Evolutionary conservation across 2,888 invertebrate species (phyloP).

Genomic region (Marasmarcha lunaedactyla): DNA sequence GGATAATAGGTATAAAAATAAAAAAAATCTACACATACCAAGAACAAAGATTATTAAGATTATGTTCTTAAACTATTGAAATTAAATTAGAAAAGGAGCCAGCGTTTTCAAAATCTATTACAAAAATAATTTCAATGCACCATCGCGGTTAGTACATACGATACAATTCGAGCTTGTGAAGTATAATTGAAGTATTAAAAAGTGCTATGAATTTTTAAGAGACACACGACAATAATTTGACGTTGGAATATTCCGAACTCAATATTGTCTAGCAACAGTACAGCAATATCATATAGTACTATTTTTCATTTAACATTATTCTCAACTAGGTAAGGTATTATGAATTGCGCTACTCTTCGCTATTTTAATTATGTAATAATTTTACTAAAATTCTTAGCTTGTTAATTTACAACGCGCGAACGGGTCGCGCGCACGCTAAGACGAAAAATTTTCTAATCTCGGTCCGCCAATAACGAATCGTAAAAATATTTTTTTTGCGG

Average conservation of each 20-base stretch:
- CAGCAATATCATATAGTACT: constrained; percentile 44
- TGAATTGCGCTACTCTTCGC: constrained; percentile 63
- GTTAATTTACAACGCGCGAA: constrained; percentile 24
- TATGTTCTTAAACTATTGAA: too few species aligned
- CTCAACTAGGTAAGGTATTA: constrained; percentile 48
- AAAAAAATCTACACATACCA: too few species aligned
- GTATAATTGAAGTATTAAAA: too few species aligned
- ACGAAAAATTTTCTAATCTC: constrained; percentile 38
- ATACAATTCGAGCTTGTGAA: constrained; percentile 1
- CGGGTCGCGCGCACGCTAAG: constrained; percentile 30
- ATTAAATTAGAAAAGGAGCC: constrained; percentile 8
- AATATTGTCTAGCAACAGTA: constrained; percentile 62
- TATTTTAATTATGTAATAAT: constrained; percentile 40
- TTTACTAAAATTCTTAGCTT: constrained; percentile 53
- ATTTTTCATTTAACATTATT: constrained; percentile 45
- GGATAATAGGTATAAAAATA: too few species aligned
- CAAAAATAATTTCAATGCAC: constrained; percentile 46
- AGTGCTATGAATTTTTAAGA: constrained; percentile 11
- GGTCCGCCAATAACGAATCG: constrained; percentile 43
- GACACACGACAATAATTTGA: constrained; percentile 33
- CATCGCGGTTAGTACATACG: constrained; percentile 19
- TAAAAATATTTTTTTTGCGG: constrained; percentile 49
- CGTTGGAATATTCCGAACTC: constrained; percentile 55
- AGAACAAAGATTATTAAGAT: too few species aligned
- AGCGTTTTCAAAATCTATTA: too few species aligned